Evolutionary conservation across 2,888 invertebrate genomes (phyloP), one percentile per base, ranked within the genome.

Genomic region (Diabrotica balteata): DNA sequence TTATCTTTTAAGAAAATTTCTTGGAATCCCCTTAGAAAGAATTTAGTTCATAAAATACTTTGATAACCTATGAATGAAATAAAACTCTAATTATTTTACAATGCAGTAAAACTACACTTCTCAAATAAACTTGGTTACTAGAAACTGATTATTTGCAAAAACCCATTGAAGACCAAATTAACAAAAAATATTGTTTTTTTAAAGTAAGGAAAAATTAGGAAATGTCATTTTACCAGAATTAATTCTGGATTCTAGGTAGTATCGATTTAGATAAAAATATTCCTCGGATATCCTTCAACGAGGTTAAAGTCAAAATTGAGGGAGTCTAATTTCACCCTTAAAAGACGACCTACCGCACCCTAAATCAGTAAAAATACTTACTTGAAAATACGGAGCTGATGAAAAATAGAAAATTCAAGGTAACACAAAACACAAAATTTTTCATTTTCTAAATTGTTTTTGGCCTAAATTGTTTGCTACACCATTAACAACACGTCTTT

Each of bases 351-450:
- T 44, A 69, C 68, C 67, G 71, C 67, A 57, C 71, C 69, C 69
- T 65, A 44, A 61, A 64, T 54, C 46, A 60, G 46, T 47, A 72
- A 68, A 64, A 68, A 67, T 63, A 74, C 77, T 78, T 77, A 79
- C 77, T 75, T 66, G 63, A 79, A 73, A 77, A 76, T 69, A 79
- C 79, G 70, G 76, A 73, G 76, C 75, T 77, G 73, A 79, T 78
- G 70, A 79, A 76, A 80, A 79, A 78, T 77, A 80, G 77, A 71
- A 78, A 77, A 78, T 77, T 75, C 72, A 78, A 78, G 73, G 76
- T 73, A 79, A 78, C 75, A 78, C 78, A 80, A 76, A 77, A 75
- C 79, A 81, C 78, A 75, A 80, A 79, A 77, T 80, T 79, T 78
- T 80, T 81, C 81, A 81, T 81, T 80, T 79, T 78, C 71, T 70